phyloP scores from a whole-genome alignment of 2,113 vertebrate species.

The Rhea pennata region DNA sequence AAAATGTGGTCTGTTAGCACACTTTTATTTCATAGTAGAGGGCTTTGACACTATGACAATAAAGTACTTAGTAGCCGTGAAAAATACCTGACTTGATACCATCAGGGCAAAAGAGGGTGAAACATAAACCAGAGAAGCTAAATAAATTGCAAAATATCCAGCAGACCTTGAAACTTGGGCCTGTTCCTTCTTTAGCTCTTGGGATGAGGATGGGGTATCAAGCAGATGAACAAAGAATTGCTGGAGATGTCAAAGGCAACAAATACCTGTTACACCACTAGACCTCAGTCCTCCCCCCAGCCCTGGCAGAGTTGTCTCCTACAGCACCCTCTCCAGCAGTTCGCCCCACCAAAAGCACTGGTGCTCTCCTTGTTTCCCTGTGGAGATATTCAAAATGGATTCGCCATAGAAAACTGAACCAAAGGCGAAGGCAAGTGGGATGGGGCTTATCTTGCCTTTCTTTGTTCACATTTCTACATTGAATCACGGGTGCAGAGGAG shows the following conservation, averaged over 20 bases:
- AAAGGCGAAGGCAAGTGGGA: background rate
- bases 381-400: background rate
- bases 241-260: background rate
- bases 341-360: background rate
- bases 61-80: background rate
- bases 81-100: constrained; percentile 3
- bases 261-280: background rate
- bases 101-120: background rate
- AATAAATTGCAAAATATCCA: background rate
- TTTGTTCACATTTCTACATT: background rate
- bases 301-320: background rate
- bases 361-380: background rate
- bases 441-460: background rate
- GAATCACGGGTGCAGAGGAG: background rate
- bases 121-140: background rate
- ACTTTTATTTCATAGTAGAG: constrained; percentile 14
- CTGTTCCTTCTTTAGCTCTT: background rate
- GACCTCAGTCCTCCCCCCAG: background rate
- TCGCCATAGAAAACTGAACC: background rate
- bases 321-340: background rate
- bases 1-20: background rate
- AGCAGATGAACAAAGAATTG: background rate
- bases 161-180: background rate
- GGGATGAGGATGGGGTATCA: background rate
- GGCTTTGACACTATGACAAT: background rate